Conservation (phyloP, 2,113 vertebrate genomes). For the Pelmatolapia mariae region DNA sequence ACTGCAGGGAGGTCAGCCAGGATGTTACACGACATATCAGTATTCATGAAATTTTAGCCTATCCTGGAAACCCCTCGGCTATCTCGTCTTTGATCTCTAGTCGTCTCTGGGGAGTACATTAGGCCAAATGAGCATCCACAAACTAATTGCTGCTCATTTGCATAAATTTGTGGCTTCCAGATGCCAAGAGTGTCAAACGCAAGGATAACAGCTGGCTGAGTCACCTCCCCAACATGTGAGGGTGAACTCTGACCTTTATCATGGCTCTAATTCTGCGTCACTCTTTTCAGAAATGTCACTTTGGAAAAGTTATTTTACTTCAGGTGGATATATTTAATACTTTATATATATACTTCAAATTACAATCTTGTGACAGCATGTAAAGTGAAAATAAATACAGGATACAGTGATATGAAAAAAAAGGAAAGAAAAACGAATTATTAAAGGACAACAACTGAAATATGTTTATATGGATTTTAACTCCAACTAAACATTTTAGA, state of each 20-base stretch:
- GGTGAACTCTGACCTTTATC: constrained; percentile 6
- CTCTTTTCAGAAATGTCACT: background rate
- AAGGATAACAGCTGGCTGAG: constrained; percentile 18
- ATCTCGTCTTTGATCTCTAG: background rate
- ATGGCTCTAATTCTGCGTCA: background rate
- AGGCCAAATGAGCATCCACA: constrained; percentile 25
- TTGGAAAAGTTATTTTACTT: background rate
- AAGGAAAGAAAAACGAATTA: background rate
- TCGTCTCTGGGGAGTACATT: constrained; percentile 13
- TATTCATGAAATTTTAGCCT: constrained; percentile 11
- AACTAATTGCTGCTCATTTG: constrained; percentile 29
- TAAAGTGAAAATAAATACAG: background rate
- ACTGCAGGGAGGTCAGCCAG: constrained; percentile 6
- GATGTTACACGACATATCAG: background rate
- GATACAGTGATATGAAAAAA: background rate
- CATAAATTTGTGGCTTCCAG: constrained; percentile 30
- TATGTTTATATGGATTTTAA: background rate
- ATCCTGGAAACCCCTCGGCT: background rate
- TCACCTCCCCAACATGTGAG: background rate
- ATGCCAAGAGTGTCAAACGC: background rate
- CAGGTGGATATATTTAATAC: background rate
- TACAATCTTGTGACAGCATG: background rate
- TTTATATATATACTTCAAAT: background rate
- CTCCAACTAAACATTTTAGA: background rate
- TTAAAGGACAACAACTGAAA: background rate